These are phyloP conservation scores for Cheilinus undulatus DNA, from an alignment of 2,113 vertebrate genomes.

Conservation along the genomic window DNA sequence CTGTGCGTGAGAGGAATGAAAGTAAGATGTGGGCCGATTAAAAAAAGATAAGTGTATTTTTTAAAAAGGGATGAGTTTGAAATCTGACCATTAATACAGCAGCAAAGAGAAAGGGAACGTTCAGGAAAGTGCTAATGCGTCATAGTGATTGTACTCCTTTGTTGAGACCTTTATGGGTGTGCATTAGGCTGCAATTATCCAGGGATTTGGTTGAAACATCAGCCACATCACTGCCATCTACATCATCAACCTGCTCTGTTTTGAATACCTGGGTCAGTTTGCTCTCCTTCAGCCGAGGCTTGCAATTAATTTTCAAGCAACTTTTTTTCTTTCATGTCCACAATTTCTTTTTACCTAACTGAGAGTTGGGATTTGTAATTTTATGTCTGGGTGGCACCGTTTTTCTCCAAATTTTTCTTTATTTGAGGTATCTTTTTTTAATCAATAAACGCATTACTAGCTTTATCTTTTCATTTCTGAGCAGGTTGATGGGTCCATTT, in stretches of 20 bases:
- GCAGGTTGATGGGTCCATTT: background rate
- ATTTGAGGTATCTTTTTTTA: background rate
- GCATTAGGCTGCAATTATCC: slow-evolving; percentile 58
- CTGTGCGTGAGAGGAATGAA: too few species aligned
- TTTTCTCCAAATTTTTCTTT: background rate
- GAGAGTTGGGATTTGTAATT: background rate
- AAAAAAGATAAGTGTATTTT: background rate
- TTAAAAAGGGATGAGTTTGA: background rate
- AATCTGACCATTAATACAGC: background rate
- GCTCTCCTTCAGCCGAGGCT: slow-evolving; percentile 2
- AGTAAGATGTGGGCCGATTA: background rate
- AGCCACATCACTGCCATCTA: slow-evolving; percentile 40
- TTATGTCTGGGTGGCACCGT: background rate
- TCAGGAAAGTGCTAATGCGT: slow-evolving; percentile 35
- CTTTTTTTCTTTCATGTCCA: slow-evolving; percentile 7
- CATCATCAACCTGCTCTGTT: slow-evolving; percentile 30
- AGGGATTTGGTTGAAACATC: slow-evolving; percentile 32
- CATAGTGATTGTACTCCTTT: slow-evolving; percentile 28
- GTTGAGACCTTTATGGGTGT: slow-evolving; percentile 44
- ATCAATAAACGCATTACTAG: background rate
- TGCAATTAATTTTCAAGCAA: slow-evolving; percentile 17
- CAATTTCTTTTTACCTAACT: background rate
- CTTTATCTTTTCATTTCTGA: background rate
- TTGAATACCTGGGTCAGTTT: slow-evolving; percentile 23
- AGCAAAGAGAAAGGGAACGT: slow-evolving; percentile 10